Evolutionary conservation across 2,797 vertebrate species (phyloP).

Genomic region (Picus viridis): DNA sequence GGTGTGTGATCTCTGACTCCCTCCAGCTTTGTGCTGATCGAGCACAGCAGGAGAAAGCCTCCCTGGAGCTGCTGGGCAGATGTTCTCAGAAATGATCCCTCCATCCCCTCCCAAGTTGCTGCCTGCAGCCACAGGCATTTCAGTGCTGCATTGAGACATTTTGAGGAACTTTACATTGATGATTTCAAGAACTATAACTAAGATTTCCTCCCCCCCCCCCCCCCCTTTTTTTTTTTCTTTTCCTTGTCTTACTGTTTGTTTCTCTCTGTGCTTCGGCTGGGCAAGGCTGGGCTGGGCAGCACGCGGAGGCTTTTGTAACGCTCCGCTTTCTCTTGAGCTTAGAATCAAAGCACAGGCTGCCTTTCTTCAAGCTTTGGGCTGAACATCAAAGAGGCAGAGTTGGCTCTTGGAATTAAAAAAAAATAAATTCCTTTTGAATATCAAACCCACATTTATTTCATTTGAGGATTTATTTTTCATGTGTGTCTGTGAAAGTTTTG

Average conservation of each 20-base stretch:
- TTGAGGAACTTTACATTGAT: not conserved
- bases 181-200: not conserved
- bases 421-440: not conserved
- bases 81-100: not conserved
- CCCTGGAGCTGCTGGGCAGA: not conserved
- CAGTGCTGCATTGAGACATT: not conserved
- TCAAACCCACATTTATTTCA: conserved; percentile 6
- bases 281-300: not conserved
- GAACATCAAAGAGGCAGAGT: conserved; percentile 48
- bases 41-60: not conserved
- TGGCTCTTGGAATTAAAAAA: conserved; percentile 15
- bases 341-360: conserved; percentile 43
- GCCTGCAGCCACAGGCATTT: not conserved
- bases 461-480: conserved; percentile 33
- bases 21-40: not conserved
- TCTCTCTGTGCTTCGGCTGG: not conserved
- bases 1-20: not conserved
- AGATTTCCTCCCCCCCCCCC: not conserved
- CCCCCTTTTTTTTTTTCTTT: not conserved
- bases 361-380: conserved; percentile 49
- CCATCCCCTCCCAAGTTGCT: not conserved
- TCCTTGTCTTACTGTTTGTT: not conserved
- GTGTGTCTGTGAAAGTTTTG: not conserved
- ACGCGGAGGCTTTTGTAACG: not conserved
- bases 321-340: conserved; percentile 41